Conservation (phyloP, 2,888 invertebrate genomes). For the Lepidonotus clava region DNA sequence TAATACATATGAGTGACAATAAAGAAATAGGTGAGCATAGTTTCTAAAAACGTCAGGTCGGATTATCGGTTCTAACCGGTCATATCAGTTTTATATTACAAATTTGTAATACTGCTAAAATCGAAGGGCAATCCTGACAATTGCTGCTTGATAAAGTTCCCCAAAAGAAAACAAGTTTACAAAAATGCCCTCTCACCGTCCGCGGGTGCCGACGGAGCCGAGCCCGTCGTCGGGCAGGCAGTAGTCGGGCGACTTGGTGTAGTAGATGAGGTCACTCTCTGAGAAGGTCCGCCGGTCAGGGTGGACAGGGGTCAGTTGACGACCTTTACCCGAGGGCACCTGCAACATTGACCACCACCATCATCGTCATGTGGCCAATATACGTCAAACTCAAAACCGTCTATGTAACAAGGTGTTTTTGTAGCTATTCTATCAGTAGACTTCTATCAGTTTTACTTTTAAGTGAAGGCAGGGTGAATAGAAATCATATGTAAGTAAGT, state of each 20-base stretch:
- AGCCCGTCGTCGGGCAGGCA: slow-evolving; percentile 87
- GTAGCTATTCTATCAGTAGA: too few species aligned
- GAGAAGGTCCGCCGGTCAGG: slow-evolving; percentile 79
- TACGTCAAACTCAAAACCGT: background rate
- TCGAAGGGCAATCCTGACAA: too few species aligned
- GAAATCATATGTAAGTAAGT: background rate
- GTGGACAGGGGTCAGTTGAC: slow-evolving; percentile 78
- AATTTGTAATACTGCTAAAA: too few species aligned
- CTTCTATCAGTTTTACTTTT: too few species aligned
- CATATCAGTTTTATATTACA: too few species aligned
- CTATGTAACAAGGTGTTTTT: background rate
- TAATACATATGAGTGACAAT: too few species aligned
- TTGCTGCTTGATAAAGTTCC: too few species aligned
- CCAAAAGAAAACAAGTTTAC: too few species aligned
- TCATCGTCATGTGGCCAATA: background rate
- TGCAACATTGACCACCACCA: background rate
- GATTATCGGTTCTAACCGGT: too few species aligned
- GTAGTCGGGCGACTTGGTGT: slow-evolving; percentile 91
- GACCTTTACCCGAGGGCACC: background rate
- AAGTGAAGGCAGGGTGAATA: background rate
- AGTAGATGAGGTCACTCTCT: slow-evolving; percentile 86
- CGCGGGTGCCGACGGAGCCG: slow-evolving; percentile 89
- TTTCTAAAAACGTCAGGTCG: too few species aligned
- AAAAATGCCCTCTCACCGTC: too few species aligned
- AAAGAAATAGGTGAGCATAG: too few species aligned